Base-by-base conservation (phyloP, 2,113 vertebrate species). In the Riparia riparia region DNA sequence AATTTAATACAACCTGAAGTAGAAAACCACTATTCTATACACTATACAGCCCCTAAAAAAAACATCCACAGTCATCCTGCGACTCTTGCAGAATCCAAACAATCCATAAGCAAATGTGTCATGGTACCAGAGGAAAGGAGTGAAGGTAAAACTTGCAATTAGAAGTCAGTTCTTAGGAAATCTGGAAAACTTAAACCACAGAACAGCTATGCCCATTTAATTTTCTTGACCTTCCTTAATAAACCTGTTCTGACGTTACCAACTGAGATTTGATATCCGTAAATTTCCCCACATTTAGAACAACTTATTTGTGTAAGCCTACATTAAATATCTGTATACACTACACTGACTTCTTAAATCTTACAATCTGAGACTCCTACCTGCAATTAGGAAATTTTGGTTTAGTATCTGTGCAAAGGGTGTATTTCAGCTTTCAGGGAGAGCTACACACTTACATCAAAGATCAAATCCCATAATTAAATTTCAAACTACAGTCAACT, bases 71-170 rank as follows among this genome's bases (percentile, higher is more conserved):
- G 63, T 47, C 39, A 63, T 70, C 39, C 37, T 53, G 10, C 2
- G 5, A 53, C 72, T 73, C 50, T 37, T 82, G 72, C 51, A 83
- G 82, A 69, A 85, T 58, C 81, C 76, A 53, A 90, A 5, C 42
- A 90, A 29, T 34, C 64, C 21, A 29, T 31, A 78, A 72, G 80
- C 47, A 93, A 95, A 95, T 22, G 53, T 28, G 57, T 84, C 56
- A 4, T 77, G 87, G 81, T 88, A 97, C 91, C 80, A 96, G 95
- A 91, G 45, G 64, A 92, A 91, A 94, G 93, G 70, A 89, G 88
- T 47, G 44, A 97, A 98, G 97, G 94, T 96, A 97, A 98, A 89
- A 96, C 82, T 97, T 97, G 97, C 64, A 98, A 68, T 83, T 94
- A 96, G 69, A 81, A 61, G 26, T 78, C 82, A 96, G 92, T 66